phyloP scores from a whole-genome alignment of 2,888 invertebrate genomes.

The Labia minor region DNA sequence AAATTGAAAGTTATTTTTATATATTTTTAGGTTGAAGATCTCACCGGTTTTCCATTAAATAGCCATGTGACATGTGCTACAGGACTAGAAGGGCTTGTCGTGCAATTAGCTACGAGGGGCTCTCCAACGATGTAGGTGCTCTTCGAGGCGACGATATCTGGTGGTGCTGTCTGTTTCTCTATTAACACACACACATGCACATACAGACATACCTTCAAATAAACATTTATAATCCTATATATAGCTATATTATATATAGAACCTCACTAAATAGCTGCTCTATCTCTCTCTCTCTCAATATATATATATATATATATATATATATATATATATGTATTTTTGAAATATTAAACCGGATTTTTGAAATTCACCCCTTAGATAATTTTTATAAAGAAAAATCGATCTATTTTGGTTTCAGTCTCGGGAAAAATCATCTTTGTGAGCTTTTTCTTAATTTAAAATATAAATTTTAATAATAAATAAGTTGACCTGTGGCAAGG shows the following conservation, averaged over 20 bases:
- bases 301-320: no score
- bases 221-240: not conserved
- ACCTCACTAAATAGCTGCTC: slow-evolving; percentile 20
- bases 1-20: no score
- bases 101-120: slow-evolving; percentile 59
- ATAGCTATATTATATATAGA: no score
- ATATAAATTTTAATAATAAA: no score
- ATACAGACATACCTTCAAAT: slow-evolving; percentile 17
- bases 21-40: slow-evolving; percentile 15
- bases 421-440: no score
- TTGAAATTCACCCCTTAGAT: no score
- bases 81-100: slow-evolving; percentile 59
- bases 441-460: no score
- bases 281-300: not conserved
- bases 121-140: slow-evolving; percentile 55
- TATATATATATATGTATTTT: no score
- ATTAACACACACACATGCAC: slow-evolving; percentile 25
- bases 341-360: no score
- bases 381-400: no score
- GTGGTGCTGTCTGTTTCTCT: slow-evolving; percentile 58
- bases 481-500: no score
- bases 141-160: slow-evolving; percentile 60
- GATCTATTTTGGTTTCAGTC: no score
- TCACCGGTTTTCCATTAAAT: slow-evolving; percentile 61
- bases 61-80: slow-evolving; percentile 68